Conservation (phyloP, 92 coral and sea anemone genomes). For the Porites divaricata region DNA sequence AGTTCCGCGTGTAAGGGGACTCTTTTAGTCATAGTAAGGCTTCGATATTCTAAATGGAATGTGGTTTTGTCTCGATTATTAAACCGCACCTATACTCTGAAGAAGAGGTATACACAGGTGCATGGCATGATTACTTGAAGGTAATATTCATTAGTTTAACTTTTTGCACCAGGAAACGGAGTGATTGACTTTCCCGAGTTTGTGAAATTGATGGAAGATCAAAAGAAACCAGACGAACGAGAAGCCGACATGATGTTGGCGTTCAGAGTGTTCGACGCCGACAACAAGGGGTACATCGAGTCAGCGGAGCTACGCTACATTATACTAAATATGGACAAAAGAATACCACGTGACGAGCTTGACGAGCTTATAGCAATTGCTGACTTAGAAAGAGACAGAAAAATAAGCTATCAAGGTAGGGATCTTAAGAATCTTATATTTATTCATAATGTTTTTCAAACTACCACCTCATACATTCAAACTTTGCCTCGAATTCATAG, state of each 20-base stretch:
- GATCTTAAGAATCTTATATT: not conserved
- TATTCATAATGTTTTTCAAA: too few species aligned
- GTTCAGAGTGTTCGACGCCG: slow-evolving; percentile 79
- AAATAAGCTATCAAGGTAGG: slow-evolving; percentile 64
- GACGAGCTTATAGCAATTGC: slow-evolving; percentile 56
- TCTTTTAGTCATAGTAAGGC: too few species aligned
- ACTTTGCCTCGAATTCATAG: not conserved
- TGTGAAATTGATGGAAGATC: slow-evolving; percentile 78
- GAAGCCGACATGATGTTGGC: slow-evolving; percentile 75
- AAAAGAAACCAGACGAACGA: slow-evolving; percentile 76
- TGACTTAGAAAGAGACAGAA: slow-evolving; percentile 62
- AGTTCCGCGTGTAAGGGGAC: too few species aligned
- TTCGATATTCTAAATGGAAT: too few species aligned
- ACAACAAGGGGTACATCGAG: slow-evolving; percentile 78
- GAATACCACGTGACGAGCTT: slow-evolving; percentile 66
- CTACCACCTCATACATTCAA: too few species aligned
- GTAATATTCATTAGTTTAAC: not conserved
- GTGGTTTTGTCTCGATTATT: too few species aligned
- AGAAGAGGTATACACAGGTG: too few species aligned
- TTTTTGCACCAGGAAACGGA: slow-evolving; percentile 67
- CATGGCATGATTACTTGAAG: too few species aligned
- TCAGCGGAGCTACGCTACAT: slow-evolving; percentile 76
- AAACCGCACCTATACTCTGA: too few species aligned
- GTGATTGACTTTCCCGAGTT: slow-evolving; percentile 80
- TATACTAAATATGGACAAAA: slow-evolving; percentile 67